Evolutionary conservation across 2,113 vertebrate species (phyloP).

Genomic region (Neodon shergylaensis): DNA sequence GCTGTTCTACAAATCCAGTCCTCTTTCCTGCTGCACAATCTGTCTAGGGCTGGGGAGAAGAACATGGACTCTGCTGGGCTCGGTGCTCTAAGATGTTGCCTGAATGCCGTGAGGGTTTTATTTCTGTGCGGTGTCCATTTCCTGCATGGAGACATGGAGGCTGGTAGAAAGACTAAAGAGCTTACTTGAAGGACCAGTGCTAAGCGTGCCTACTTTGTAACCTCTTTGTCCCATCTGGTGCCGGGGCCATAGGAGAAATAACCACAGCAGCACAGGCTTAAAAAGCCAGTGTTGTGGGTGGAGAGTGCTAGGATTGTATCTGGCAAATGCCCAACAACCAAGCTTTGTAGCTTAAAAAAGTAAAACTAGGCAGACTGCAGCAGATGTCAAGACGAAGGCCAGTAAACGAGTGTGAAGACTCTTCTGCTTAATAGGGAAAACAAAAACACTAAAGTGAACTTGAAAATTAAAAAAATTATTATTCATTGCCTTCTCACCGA

Average conservation of each 20-base stretch:
- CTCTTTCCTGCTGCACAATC: not conserved
- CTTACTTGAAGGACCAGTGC: not conserved
- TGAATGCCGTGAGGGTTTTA: not conserved
- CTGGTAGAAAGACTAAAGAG: not conserved
- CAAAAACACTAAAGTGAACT: not conserved
- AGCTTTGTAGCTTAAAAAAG: not conserved
- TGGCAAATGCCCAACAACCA: not conserved
- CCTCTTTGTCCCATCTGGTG: not conserved
- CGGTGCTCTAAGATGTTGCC: too few relatives aligned
- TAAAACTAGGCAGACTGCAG: not conserved
- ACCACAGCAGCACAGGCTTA: not conserved
- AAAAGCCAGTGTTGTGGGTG: not conserved
- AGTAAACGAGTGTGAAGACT: not conserved
- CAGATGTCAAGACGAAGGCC: constrained; percentile 32
- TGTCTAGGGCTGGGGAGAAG: not conserved
- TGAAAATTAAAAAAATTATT: not conserved
- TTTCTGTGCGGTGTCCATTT: not conserved
- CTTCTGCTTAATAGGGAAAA: not conserved
- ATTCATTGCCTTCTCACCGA: not conserved
- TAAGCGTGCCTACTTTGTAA: not conserved
- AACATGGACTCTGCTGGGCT: not conserved
- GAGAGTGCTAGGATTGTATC: not conserved
- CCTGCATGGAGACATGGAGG: not conserved
- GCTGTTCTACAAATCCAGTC: not conserved
- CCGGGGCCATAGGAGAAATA: not conserved